Evolutionary conservation across 2,888 invertebrate species (phyloP).

Genomic region (Lasioglossum morio): DNA sequence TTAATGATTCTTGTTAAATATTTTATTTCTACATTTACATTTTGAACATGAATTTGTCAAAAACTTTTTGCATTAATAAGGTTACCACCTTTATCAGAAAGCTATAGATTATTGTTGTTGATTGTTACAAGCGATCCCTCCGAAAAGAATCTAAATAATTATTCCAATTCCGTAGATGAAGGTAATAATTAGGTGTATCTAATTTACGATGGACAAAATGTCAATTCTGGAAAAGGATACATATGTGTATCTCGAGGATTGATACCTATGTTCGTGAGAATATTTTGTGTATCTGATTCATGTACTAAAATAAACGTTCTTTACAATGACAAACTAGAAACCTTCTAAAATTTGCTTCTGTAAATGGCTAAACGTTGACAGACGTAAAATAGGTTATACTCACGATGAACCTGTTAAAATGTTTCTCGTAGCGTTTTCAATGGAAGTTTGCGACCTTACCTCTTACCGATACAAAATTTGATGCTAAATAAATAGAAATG

Average conservation of each 20-base stretch:
- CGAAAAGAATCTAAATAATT: not conserved
- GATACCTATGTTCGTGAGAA: not conserved
- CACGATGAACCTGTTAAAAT: constrained; percentile 23
- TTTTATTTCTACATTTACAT: not conserved
- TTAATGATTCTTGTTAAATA: not conserved
- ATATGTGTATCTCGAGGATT: not conserved
- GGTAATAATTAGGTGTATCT: not conserved
- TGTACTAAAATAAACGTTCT: not conserved
- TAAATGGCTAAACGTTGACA: not conserved
- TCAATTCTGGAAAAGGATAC: not conserved
- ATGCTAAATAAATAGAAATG: not conserved
- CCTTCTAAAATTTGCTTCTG: not conserved
- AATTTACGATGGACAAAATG: not conserved
- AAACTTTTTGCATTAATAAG: not conserved
- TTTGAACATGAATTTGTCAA: not conserved
- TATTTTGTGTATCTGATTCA: not conserved
- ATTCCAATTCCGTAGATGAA: not conserved
- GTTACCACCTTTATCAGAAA: not conserved
- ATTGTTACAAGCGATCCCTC: not conserved
- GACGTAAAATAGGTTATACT: constrained; percentile 42
- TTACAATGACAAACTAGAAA: not conserved
- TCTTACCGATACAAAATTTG: constrained; percentile 13
- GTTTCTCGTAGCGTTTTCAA: constrained; percentile 4
- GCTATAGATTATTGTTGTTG: not conserved
- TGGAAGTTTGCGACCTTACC: constrained; percentile 5